phyloP scores from a whole-genome alignment of 2,797 vertebrate species.

The Pelodytes ibericus region DNA sequence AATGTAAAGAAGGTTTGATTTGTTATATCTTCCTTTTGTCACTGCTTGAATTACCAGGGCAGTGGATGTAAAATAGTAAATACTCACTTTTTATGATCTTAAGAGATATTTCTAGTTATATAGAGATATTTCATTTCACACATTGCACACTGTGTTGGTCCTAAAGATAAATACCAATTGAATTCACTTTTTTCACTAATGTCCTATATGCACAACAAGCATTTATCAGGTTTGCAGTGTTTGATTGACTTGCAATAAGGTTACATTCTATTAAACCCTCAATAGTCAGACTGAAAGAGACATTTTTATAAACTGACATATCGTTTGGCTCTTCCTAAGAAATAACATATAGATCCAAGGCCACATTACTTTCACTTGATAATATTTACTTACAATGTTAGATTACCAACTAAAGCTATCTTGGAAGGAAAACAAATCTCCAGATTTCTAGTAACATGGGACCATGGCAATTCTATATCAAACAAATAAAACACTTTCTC shows the following conservation, averaged over 20 bases:
- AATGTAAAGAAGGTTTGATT: background rate
- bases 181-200: conserved; percentile 5
- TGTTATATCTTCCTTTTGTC: background rate
- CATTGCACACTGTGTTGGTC: background rate
- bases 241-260: conserved; percentile 13
- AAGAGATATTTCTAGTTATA: conserved; percentile 44
- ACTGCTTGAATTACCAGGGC: background rate
- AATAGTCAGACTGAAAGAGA: too few relatives aligned
- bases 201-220: background rate
- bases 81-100: conserved; percentile 17
- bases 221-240: conserved; percentile 26
- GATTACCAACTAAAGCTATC: too few relatives aligned
- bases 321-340: too few relatives aligned
- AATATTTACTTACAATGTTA: too few relatives aligned
- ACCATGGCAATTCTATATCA: too few relatives aligned
- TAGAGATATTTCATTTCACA: conserved; percentile 33
- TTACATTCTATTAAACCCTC: conserved; percentile 6
- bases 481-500: too few relatives aligned
- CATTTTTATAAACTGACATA: too few relatives aligned
- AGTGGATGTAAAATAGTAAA: conserved; percentile 22
- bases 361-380: too few relatives aligned
- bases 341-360: too few relatives aligned
- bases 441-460: too few relatives aligned
- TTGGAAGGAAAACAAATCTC: too few relatives aligned
- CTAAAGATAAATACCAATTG: conserved; percentile 24